Evolutionary conservation across 1,140 invertebrate species (phyloP).

Genomic region (Neodiprion lecontei): DNA sequence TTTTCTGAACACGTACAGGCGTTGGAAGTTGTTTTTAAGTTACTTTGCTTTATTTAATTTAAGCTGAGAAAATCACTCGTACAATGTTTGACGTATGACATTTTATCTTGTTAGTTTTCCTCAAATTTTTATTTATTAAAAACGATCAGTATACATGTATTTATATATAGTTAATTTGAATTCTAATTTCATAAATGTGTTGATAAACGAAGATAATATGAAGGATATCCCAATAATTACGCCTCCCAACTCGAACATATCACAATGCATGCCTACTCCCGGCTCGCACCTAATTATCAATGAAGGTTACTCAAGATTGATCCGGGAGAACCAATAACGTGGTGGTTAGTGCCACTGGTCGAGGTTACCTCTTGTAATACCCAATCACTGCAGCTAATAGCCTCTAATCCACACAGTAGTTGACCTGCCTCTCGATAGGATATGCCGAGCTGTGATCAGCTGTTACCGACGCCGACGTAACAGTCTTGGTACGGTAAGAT

Average conservation of each 20-base stretch:
- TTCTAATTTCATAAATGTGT: too few species aligned
- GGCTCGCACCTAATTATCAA: not conserved
- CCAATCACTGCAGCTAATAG: slow-evolving; percentile 4
- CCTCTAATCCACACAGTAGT: slow-evolving; percentile 1
- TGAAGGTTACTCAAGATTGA: slow-evolving; percentile 1
- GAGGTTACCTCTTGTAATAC: not conserved
- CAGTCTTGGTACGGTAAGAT: too few species aligned
- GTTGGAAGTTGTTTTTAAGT: too few species aligned
- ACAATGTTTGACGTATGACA: not conserved
- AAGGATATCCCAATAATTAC: too few species aligned
- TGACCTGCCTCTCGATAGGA: not conserved
- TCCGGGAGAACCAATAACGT: not conserved
- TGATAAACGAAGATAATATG: too few species aligned
- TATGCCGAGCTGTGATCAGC: not conserved
- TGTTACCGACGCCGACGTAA: not conserved
- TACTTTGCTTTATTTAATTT: too few species aligned
- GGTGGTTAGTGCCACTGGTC: not conserved
- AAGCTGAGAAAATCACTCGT: too few species aligned
- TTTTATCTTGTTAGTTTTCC: not conserved
- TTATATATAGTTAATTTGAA: not conserved
- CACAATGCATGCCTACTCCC: too few species aligned
- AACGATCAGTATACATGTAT: not conserved
- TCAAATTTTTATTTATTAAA: not conserved
- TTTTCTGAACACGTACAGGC: not conserved
- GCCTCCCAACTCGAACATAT: too few species aligned